Conservation (phyloP, 2,888 invertebrate genomes). For the Ctena decussata region DNA sequence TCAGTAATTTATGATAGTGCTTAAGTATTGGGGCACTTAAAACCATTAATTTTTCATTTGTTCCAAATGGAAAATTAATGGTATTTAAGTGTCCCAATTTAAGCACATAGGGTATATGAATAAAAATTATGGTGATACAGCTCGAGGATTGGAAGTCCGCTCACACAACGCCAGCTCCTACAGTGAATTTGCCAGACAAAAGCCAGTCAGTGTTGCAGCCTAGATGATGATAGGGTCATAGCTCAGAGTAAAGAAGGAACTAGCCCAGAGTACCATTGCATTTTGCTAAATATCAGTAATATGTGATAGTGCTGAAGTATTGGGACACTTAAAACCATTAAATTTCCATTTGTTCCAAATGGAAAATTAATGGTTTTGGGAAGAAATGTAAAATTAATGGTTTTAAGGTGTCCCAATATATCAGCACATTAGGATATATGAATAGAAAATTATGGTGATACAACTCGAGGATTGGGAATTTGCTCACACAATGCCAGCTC, state of each 20-base stretch:
- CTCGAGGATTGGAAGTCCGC: conserved; percentile 84
- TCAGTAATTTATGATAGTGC: not conserved
- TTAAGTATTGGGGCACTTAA: not conserved
- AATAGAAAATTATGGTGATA: conserved; percentile 87
- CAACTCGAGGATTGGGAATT: conserved; percentile 84
- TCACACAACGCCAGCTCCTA: conserved; percentile 76
- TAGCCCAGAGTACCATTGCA: not conserved
- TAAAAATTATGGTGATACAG: conserved; percentile 87
- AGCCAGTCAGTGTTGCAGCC: not conserved
- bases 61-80: not conserved
- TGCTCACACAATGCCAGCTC: conserved; percentile 80
- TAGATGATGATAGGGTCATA: not conserved
- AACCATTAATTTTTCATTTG: not conserved
- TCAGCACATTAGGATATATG: no score
- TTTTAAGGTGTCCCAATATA: no score
- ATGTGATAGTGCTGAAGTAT: not conserved
- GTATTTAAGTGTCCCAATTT: no score
- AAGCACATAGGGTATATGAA: no score
- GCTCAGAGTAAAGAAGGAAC: not conserved
- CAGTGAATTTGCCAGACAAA: conserved; percentile 65
- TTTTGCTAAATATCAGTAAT: not conserved
- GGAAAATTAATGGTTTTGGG: no score
- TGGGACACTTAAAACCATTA: not conserved
- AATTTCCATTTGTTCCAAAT: not conserved
- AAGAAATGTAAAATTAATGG: no score